These are phyloP conservation scores for Synergus umbraculus DNA, from an alignment of 2,888 invertebrate species.

Conservation along the genomic window DNA sequence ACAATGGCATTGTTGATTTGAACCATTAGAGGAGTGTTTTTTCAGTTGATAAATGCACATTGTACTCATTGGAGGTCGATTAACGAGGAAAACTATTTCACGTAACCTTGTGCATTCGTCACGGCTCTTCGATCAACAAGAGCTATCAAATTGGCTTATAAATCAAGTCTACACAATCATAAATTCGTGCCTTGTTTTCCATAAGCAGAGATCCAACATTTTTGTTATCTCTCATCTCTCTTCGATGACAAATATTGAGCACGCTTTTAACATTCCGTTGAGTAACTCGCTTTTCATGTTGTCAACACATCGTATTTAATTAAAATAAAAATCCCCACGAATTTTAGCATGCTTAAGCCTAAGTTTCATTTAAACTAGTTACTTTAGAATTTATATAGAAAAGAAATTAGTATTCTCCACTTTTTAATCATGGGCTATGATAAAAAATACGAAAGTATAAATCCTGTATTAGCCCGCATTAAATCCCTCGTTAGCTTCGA, in stretches of 20 bases:
- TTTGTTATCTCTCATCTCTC: not conserved
- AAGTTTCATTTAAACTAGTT: too few species aligned
- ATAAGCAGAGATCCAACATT: not conserved
- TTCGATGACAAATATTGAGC: not conserved
- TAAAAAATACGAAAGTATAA: slow-evolving; percentile 2
- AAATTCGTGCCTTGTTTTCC: not conserved
- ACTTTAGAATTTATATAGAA: too few species aligned
- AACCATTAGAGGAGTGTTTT: slow-evolving; percentile 13
- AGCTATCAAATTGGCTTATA: slow-evolving; percentile 9
- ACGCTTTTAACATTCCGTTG: not conserved
- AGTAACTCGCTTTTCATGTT: not conserved
- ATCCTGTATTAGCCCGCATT: slow-evolving; percentile 9
- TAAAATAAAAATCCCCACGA: too few species aligned
- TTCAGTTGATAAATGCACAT: slow-evolving; percentile 6
- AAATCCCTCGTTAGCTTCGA: not conserved
- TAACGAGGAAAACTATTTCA: slow-evolving; percentile 10
- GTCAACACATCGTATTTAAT: not conserved
- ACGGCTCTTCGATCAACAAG: slow-evolving; percentile 15
- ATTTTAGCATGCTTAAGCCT: too few species aligned
- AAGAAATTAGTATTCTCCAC: too few species aligned
- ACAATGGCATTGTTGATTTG: slow-evolving; percentile 11
- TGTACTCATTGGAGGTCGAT: slow-evolving; percentile 6
- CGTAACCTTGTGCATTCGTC: slow-evolving; percentile 26
- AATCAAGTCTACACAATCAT: slow-evolving; percentile 18
- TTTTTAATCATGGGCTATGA: not conserved